Base-by-base conservation (phyloP, 1,140 invertebrate species). In the Tribolium madens region DNA sequence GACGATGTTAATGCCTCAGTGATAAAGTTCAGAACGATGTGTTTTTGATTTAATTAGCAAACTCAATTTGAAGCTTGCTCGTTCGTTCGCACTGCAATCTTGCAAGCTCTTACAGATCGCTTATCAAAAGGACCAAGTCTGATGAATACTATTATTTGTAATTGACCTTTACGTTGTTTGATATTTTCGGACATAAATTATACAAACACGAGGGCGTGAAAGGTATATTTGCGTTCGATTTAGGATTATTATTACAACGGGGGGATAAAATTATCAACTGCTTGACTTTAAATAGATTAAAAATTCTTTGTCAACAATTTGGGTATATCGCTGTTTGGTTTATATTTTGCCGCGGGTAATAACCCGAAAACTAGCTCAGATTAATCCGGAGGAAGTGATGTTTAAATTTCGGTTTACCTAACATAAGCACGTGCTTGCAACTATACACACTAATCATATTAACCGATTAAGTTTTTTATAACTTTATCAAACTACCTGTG, bases 11-110 rank as follows among this genome's bases (percentile, higher is more conserved):
- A 64, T 64, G 57, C 57, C 36, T 36, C 57, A 64, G 26, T 33
- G 57, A 64, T 64, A 64, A 64, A 64, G 57, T 64, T 64, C 57
- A 64, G 57, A 64, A 64, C 57, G 57, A 64, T 64, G 57, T 64
- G 57, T 64, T 64, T 64, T 64, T 64, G 57, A 64, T 64, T 64
- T 64, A 64, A 64, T 64, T 64, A 64, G 57, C 26, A 64, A 64
- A 31, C 57, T 64, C 26, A 64, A 64, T 64, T 64, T 64, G 57
- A 64, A 64, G 18, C 57, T 64, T 64, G 57, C 57, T 64, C 57
- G 57, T 64, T 64, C 57, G 26, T 64, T 64, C 57, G 57, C 57
- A 64, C 21, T 64, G 57, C 57, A 64, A 64, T 64, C 57, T 64
- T 64, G 57, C 57, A 64, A 33, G 57, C 57, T 64, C 57, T 64